Percentiles rank a stretch among this genome's conserved stretches.
These are phyloP conservation scores for Eupithecia exiguata DNA, from an alignment of 2,888 invertebrate genomes.

Conservation along the genomic window DNA sequence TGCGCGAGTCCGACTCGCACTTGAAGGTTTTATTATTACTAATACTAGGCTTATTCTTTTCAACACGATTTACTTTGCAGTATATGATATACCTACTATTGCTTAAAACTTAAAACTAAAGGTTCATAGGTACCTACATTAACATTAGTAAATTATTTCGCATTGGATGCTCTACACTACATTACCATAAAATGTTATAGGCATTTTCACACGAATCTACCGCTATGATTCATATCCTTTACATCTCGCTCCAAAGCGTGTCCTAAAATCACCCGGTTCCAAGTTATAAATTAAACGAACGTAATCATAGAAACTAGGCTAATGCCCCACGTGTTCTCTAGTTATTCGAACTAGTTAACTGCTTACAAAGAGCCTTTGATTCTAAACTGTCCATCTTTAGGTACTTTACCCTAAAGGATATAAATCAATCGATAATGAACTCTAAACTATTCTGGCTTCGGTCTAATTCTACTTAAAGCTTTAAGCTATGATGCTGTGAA, in stretches of 20 bases:
- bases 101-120: too few species aligned
- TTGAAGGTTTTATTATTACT: too few species aligned
- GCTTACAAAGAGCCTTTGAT: conserved; percentile 49
- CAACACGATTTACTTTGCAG: too few species aligned
- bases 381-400: conserved; percentile 32
- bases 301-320: conserved; percentile 40
- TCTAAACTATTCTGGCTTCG: not conserved
- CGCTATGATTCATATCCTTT: not conserved
- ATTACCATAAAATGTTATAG: not conserved
- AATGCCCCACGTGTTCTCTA: conserved; percentile 42
- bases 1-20: too few species aligned
- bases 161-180: not conserved
- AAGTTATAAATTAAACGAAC: conserved; percentile 40
- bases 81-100: too few species aligned
- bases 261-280: conserved; percentile 19
- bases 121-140: too few species aligned
- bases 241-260: conserved; percentile 20
- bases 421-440: conserved; percentile 17
- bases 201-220: not conserved
- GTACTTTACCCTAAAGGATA: conserved; percentile 22
- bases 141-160: too few species aligned
- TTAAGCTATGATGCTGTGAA: not conserved
- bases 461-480: not conserved
- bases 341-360: conserved; percentile 38
- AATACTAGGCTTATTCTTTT: too few species aligned